Evolutionary conservation across 2,113 vertebrate species (phyloP).

Genomic region (Uropsilus gracilis): DNA sequence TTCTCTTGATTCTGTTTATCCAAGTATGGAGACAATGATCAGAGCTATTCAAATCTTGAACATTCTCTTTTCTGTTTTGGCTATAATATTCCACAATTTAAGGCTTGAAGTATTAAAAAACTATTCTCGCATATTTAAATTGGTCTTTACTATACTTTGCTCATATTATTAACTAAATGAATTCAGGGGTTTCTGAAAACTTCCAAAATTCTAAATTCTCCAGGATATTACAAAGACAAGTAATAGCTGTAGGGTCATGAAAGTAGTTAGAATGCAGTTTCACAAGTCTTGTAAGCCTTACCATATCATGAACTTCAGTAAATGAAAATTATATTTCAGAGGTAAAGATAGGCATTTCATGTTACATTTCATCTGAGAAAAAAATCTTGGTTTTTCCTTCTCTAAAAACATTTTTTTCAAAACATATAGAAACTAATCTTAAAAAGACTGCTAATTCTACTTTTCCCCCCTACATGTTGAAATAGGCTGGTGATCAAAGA

Average conservation of each 20-base stretch:
- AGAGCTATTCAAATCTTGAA: neutral
- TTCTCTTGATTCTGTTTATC: neutral
- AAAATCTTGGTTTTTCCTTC: neutral
- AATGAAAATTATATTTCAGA: neutral
- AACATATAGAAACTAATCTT: neutral
- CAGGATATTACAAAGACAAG: neutral
- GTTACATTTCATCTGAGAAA: neutral
- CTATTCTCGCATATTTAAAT: neutral
- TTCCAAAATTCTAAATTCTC: neutral
- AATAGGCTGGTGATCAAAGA: slow-evolving; percentile 57
- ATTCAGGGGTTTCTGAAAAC: neutral
- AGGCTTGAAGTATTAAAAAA: neutral
- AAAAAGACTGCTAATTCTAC: slow-evolving; percentile 20
- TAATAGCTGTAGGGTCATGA: neutral
- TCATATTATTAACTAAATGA: neutral
- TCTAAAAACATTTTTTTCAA: neutral
- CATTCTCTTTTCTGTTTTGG: neutral
- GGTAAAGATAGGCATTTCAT: neutral
- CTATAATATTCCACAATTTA: neutral
- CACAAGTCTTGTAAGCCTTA: neutral
- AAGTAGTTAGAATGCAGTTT: neutral
- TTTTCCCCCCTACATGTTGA: slow-evolving; percentile 48
- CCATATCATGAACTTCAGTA: neutral
- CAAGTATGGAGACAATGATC: neutral
- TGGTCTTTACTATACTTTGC: neutral